A percentile compares a stretch with the other conserved stretches of the same genome.
These are phyloP conservation scores for Hyles euphorbiae DNA, from an alignment of 1,140 invertebrate species.

Conservation along the genomic window DNA sequence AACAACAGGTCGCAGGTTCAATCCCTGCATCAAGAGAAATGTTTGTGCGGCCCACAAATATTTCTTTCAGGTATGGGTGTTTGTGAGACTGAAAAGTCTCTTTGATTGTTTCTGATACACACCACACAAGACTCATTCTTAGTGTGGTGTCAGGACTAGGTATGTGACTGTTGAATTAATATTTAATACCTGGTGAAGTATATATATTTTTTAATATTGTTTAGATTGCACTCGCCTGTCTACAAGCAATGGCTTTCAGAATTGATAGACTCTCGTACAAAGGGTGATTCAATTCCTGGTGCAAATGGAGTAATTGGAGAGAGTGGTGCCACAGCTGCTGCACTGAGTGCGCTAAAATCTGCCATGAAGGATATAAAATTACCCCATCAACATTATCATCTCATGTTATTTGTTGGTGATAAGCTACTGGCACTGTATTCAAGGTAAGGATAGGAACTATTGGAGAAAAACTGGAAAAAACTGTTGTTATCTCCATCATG, in stretches of 20 bases:
- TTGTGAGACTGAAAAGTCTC: too few species aligned
- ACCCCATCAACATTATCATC: constrained; percentile 51
- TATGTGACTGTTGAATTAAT: too few species aligned
- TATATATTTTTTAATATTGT: constrained; percentile 6
- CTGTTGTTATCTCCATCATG: too few species aligned
- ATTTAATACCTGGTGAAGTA: too few species aligned
- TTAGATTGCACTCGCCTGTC: constrained; percentile 47
- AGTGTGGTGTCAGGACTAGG: too few species aligned
- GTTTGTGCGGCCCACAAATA: too few species aligned
- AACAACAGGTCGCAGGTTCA: too few species aligned
- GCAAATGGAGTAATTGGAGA: constrained; percentile 67
- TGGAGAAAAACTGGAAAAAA: too few species aligned
- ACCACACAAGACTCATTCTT: too few species aligned
- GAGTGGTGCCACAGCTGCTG: constrained; percentile 53
- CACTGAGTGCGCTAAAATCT: constrained; percentile 53
- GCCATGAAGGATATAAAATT: constrained; percentile 54
- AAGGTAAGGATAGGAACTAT: constrained; percentile 31
- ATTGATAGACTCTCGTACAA: constrained; percentile 48
- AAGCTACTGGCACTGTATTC: constrained; percentile 63
- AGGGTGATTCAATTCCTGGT: constrained; percentile 62
- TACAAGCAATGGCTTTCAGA: constrained; percentile 62
- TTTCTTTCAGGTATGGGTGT: too few species aligned
- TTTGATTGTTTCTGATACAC: too few species aligned
- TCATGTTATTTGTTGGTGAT: constrained; percentile 63
- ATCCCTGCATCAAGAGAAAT: too few species aligned